A percentile compares a stretch with the other conserved stretches of the same genome.
Conservation (phyloP, 2,888 invertebrate genomes). For the Melipona bicolor region DNA sequence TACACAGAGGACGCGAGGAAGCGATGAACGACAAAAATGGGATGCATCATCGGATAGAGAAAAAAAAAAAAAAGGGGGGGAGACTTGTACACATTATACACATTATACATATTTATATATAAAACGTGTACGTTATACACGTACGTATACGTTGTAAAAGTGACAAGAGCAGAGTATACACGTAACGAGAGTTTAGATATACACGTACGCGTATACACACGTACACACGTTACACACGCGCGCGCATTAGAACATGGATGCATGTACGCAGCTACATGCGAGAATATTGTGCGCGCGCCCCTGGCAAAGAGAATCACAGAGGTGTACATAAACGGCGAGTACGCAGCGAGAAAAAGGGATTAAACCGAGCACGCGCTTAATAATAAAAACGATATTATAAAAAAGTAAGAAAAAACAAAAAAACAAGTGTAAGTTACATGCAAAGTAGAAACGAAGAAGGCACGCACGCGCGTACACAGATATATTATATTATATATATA, state of each 20-base stretch:
- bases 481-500: constrained; percentile 22
- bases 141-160: constrained; percentile 16
- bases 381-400: constrained; percentile 19
- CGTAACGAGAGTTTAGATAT: constrained; percentile 33
- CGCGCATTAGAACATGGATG: constrained; percentile 12
- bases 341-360: constrained; percentile 12
- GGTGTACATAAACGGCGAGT: constrained; percentile 56
- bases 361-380: constrained; percentile 46
- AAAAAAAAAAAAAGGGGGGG: background rate
- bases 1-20: background rate
- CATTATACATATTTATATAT: background rate
- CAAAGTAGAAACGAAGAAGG: constrained; percentile 64
- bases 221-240: constrained; percentile 2
- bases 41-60: background rate
- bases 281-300: constrained; percentile 50
- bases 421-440: constrained; percentile 24
- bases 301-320: constrained; percentile 42
- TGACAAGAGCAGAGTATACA: background rate
- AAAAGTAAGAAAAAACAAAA: background rate
- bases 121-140: constrained; percentile 12
- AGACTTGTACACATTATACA: background rate
- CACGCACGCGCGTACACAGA: constrained; percentile 70
- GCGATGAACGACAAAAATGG: constrained; percentile 3
- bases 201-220: constrained; percentile 30
- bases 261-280: constrained; percentile 5